Evolutionary conservation across 2,888 invertebrate genomes (phyloP).

Genomic region (Helicoverpa assulta): DNA sequence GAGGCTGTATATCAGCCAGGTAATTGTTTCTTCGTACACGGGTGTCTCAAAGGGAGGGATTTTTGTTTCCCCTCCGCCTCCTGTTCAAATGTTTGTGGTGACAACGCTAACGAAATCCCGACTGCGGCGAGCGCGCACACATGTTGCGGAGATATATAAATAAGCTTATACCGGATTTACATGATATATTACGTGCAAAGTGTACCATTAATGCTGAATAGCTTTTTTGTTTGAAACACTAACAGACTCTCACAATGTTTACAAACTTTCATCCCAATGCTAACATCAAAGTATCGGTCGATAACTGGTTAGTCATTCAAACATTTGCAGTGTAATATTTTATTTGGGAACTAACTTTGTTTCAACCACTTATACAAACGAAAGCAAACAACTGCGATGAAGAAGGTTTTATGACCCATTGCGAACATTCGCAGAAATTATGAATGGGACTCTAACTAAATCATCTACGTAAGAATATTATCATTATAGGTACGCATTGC

Average conservation of each 20-base stretch:
- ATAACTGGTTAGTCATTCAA: background rate
- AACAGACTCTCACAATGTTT: constrained; percentile 30
- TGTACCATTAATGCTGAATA: constrained; percentile 53
- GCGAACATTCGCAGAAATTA: no score
- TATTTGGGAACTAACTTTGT: background rate
- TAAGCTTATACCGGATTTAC: constrained; percentile 64
- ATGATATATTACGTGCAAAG: constrained; percentile 64
- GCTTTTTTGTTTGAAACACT: constrained; percentile 40
- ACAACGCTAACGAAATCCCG: constrained; percentile 65
- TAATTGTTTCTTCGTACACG: constrained; percentile 55
- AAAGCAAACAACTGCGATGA: no score
- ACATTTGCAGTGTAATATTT: constrained; percentile 1
- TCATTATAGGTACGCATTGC: no score
- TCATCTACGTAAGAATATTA: no score
- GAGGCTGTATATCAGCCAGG: constrained; percentile 22
- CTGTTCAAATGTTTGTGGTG: constrained; percentile 68
- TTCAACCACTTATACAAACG: background rate
- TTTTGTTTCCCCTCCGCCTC: constrained; percentile 55
- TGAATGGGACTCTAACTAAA: no score
- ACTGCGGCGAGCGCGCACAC: constrained; percentile 60
- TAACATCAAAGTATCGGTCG: constrained; percentile 19
- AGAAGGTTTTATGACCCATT: no score
- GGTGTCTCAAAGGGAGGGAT: constrained; percentile 51
- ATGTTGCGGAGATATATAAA: constrained; percentile 66
- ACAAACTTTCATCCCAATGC: constrained; percentile 16